A percentile compares a stretch with the other conserved stretches of the same genome.
Conservation (phyloP, 2,797 vertebrate species). For the Eulemur coronatus region DNA sequence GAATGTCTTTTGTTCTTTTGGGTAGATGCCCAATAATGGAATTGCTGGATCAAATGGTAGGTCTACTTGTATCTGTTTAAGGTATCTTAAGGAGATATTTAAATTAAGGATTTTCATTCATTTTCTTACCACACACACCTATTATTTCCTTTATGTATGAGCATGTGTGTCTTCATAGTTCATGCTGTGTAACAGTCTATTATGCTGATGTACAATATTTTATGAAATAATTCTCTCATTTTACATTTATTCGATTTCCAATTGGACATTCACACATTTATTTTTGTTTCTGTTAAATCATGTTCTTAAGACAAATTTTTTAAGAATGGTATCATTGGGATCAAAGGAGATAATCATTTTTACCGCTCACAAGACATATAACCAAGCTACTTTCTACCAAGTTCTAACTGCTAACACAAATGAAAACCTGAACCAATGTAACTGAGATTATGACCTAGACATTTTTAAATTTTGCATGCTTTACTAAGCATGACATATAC, state of each 20-base stretch:
- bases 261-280: background rate
- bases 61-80: no score
- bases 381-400: background rate
- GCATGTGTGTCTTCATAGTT: background rate
- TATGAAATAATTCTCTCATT: background rate
- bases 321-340: background rate
- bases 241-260: conserved; percentile 4
- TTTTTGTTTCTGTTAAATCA: conserved; percentile 21
- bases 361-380: background rate
- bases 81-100: background rate
- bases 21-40: no score
- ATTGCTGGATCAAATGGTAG: no score
- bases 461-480: background rate
- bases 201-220: background rate
- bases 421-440: background rate
- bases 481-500: conserved; percentile 17
- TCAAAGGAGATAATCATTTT: background rate
- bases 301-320: conserved; percentile 17
- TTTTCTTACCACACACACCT: background rate
- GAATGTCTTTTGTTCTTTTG: no score
- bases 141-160: background rate
- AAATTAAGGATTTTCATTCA: background rate
- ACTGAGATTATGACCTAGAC: background rate
- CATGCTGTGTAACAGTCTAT: background rate
- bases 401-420: background rate